These are phyloP conservation scores for Sebastiscus tertius DNA, from an alignment of 2,797 vertebrate genomes.

Conservation along the genomic window DNA sequence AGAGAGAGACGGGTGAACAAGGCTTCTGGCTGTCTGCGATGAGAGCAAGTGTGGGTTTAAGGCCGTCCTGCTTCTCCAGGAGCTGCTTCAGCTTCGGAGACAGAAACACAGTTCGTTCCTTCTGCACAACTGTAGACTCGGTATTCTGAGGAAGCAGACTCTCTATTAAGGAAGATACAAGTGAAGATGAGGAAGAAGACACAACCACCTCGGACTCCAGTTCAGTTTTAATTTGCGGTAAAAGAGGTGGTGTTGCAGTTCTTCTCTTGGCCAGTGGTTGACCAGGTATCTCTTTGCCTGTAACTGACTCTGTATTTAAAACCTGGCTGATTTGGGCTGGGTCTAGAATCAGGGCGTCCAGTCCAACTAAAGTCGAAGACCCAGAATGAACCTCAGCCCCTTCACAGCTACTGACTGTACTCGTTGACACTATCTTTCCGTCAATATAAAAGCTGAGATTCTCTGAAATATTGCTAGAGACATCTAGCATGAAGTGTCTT, in stretches of 20 bases:
- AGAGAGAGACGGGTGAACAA: conserved; percentile 84
- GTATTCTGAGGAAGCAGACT: conserved; percentile 80
- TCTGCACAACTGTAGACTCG: conserved; percentile 85
- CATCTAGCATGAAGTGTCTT: conserved; percentile 91
- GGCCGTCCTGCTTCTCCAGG: conserved; percentile 91
- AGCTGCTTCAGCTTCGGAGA: conserved; percentile 95
- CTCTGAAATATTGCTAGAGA: conserved; percentile 95
- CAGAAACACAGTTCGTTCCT: conserved; percentile 90
- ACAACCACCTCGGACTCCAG: conserved; percentile 86
- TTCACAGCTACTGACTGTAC: conserved; percentile 89
- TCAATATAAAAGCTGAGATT: conserved; percentile 97
- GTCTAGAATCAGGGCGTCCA: conserved; percentile 89
- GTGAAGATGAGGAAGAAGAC: conserved; percentile 82
- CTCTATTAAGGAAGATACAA: conserved; percentile 76
- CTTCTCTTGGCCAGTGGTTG: conserved; percentile 88
- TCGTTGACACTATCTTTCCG: conserved; percentile 94
- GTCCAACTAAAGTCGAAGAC: conserved; percentile 86
- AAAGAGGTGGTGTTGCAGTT: conserved; percentile 91
- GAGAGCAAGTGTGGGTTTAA: conserved; percentile 82
- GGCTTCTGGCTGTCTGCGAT: conserved; percentile 87
- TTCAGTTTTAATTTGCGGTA: conserved; percentile 94
- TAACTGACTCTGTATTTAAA: conserved; percentile 77
- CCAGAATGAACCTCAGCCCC: conserved; percentile 88
- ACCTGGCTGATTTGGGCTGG: conserved; percentile 86
- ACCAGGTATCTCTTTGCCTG: conserved; percentile 83